A percentile compares a stretch with the other conserved stretches of the same genome.
Evolutionary conservation across 2,888 invertebrate genomes (phyloP).

Genomic region (Sphaerophoria rueppellii): DNA sequence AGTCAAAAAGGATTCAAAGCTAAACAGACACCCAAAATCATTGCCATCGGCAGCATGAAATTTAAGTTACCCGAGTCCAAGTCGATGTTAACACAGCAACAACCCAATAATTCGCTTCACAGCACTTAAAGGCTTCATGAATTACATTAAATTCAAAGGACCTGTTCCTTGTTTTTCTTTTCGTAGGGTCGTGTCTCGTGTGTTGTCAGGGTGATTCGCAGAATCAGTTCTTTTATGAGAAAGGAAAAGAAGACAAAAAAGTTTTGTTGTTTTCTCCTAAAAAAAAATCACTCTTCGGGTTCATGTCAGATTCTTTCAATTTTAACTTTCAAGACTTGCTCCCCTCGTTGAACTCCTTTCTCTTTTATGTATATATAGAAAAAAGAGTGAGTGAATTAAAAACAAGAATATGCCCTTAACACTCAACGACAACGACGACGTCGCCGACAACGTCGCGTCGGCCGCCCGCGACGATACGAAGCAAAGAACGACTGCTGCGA

Average conservation of each 20-base stretch:
- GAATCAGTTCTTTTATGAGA: too few relatives aligned
- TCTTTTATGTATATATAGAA: background rate
- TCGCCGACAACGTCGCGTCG: too few relatives aligned
- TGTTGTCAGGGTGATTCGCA: background rate
- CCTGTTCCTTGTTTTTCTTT: background rate
- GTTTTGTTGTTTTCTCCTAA: background rate
- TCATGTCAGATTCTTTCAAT: slow-evolving; percentile 11
- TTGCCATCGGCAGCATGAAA: background rate
- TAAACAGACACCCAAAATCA: background rate
- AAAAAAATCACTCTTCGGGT: background rate
- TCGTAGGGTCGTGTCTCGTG: background rate
- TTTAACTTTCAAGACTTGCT: slow-evolving; percentile 12
- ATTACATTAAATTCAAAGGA: slow-evolving; percentile 35
- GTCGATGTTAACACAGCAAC: background rate
- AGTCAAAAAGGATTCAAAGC: background rate
- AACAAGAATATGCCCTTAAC: slow-evolving; percentile 29
- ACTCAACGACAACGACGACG: background rate
- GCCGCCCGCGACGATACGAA: too few relatives aligned
- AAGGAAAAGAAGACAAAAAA: background rate
- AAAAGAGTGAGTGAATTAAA: slow-evolving; percentile 18
- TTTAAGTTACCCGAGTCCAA: background rate
- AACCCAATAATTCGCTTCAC: slow-evolving; percentile 33
- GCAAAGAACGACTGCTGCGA: background rate
- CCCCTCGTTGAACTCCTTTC: too few relatives aligned
- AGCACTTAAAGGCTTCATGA: slow-evolving; percentile 33